phyloP scores from a whole-genome alignment of 2,888 invertebrate species.

The Pelosia muscerda region DNA sequence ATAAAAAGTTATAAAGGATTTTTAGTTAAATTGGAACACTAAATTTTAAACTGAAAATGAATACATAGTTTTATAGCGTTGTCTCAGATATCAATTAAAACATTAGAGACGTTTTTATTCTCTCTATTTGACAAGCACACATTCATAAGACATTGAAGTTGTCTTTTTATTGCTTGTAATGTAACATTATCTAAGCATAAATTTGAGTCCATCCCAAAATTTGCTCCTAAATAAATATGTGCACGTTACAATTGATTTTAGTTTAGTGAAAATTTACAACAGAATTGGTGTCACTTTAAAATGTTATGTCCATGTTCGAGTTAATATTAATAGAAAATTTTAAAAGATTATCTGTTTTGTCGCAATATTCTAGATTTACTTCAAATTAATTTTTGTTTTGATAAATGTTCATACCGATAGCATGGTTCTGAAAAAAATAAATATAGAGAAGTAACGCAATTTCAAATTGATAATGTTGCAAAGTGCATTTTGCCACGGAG shows the following conservation, averaged over 20 bases:
- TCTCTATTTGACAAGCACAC: constrained; percentile 9
- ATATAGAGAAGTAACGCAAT: background rate
- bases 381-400: too few relatives aligned
- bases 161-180: constrained; percentile 43
- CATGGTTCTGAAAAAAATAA: background rate
- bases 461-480: background rate
- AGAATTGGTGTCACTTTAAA: too few relatives aligned
- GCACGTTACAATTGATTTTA: background rate
- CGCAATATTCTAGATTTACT: too few relatives aligned
- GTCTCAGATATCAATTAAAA: background rate
- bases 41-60: background rate
- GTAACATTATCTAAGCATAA: constrained; percentile 41
- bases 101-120: background rate
- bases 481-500: constrained; percentile 2
- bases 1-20: background rate
- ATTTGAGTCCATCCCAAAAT: background rate
- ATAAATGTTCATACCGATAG: background rate
- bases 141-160: constrained; percentile 24
- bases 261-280: too few relatives aligned
- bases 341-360: too few relatives aligned
- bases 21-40: background rate
- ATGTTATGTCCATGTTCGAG: too few relatives aligned
- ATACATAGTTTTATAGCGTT: background rate
- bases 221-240: background rate
- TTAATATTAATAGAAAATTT: too few relatives aligned